phyloP scores from a whole-genome alignment of 2,113 vertebrate genomes.

The Cathartes aura region DNA sequence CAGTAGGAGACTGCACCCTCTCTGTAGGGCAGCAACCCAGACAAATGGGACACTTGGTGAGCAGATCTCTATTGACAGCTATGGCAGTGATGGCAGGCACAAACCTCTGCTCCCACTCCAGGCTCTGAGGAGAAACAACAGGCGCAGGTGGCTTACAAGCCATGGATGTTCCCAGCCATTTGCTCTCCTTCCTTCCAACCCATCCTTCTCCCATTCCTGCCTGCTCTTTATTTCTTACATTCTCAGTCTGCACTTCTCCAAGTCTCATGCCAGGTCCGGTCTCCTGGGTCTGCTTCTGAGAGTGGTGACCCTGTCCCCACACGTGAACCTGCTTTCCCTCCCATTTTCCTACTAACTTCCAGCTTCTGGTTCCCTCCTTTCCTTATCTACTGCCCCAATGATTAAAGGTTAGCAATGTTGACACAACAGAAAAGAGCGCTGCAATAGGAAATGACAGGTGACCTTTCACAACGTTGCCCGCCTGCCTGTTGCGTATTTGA shows the following conservation, averaged over 20 bases:
- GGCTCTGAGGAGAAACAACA: neutral
- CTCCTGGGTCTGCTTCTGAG: neutral
- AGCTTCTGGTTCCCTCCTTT: neutral
- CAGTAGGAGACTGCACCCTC: neutral
- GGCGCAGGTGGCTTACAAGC: neutral
- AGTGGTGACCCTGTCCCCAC: neutral
- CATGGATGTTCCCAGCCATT: neutral
- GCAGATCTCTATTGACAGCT: neutral
- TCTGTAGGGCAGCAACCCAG: neutral
- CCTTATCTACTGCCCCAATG: neutral
- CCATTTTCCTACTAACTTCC: neutral
- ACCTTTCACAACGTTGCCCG: conserved; percentile 3
- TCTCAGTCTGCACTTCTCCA: neutral
- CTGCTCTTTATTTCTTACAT: neutral
- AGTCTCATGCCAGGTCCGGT: neutral
- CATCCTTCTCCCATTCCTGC: neutral
- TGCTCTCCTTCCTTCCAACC: neutral
- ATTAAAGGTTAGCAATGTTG: conserved; percentile 25
- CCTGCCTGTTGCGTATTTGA: conserved; percentile 10
- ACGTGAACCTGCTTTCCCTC: neutral
- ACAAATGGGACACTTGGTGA: neutral
- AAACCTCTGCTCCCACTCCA: neutral
- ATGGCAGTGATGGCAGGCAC: neutral
- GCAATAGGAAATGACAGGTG: conserved; percentile 12
- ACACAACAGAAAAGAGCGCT: neutral